Evolutionary conservation across 2,888 invertebrate species (phyloP).

Genomic region (Caenorhabditis sp.): DNA sequence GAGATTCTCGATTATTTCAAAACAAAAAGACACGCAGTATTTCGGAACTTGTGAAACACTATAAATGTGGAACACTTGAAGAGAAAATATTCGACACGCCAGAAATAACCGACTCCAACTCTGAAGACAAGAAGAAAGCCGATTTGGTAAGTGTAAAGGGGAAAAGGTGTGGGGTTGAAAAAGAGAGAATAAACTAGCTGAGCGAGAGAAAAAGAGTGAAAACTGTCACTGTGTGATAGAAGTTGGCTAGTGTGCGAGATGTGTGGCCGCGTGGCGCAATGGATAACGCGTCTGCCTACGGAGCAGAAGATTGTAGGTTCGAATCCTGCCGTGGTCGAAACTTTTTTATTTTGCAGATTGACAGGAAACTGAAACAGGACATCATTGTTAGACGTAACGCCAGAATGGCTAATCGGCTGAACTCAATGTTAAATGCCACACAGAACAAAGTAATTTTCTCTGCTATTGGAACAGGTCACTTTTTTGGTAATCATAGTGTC

Average conservation of each 20-base stretch:
- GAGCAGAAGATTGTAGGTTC: constrained; percentile 72
- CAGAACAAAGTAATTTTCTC: constrained; percentile 74
- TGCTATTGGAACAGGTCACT: constrained; percentile 75
- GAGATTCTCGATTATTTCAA: background rate
- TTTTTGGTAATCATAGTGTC: constrained; percentile 49
- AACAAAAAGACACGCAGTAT: constrained; percentile 20
- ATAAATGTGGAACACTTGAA: constrained; percentile 56
- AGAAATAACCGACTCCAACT: constrained; percentile 18
- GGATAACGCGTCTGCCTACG: constrained; percentile 71
- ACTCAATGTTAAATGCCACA: constrained; percentile 72
- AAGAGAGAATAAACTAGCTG: background rate
- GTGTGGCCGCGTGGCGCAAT: constrained; percentile 64
- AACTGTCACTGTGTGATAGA: background rate
- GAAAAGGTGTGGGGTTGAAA: background rate
- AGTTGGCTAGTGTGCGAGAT: background rate
- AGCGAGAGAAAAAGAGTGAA: background rate
- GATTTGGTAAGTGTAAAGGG: constrained; percentile 17
- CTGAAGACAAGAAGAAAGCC: constrained; percentile 21
- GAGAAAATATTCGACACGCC: constrained; percentile 43
- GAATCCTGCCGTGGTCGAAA: constrained; percentile 68
- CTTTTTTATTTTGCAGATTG: constrained; percentile 65
- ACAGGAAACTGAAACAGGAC: constrained; percentile 74
- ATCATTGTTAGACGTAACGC: constrained; percentile 74
- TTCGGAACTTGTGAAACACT: constrained; percentile 33
- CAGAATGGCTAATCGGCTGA: constrained; percentile 74